Conservation (phyloP, 2,797 vertebrate species). For the Heteromormyrus szaboi region DNA sequence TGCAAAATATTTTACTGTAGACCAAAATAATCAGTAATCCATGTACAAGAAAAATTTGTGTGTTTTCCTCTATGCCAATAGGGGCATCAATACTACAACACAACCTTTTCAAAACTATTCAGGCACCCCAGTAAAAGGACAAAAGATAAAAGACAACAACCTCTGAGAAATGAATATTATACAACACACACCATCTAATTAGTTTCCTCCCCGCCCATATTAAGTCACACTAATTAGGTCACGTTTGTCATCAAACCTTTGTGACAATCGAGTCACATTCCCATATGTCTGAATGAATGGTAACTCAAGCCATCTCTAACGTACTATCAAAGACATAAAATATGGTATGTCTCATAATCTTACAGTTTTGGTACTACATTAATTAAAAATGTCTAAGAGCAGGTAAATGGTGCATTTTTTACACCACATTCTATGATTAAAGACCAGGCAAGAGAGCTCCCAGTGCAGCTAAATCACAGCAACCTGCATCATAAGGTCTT, state of each 20-base stretch:
- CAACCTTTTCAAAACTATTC: constrained; percentile 15
- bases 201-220: neutral
- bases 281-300: neutral
- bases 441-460: neutral
- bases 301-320: constrained; percentile 7
- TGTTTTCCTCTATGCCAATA: constrained; percentile 15
- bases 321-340: constrained; percentile 1
- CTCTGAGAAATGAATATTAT: neutral
- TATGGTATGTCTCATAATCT: neutral
- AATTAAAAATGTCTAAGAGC: constrained; percentile 17
- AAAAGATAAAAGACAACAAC: constrained; percentile 1
- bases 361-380: constrained; percentile 20
- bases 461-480: neutral
- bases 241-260: neutral
- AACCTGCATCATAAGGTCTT: constrained; percentile 10
- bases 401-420: neutral
- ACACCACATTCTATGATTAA: neutral
- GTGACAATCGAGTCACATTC: neutral
- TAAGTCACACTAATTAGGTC: constrained; percentile 7
- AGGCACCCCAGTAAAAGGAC: constrained; percentile 11
- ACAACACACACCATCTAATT: constrained; percentile 10
- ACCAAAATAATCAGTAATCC: constrained; percentile 40
- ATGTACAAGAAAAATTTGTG: constrained; percentile 52
- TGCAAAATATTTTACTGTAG: constrained; percentile 53
- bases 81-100: constrained; percentile 12